Evolutionary conservation across 2,888 invertebrate species (phyloP).

Genomic region (Cacoxenus indagator): DNA sequence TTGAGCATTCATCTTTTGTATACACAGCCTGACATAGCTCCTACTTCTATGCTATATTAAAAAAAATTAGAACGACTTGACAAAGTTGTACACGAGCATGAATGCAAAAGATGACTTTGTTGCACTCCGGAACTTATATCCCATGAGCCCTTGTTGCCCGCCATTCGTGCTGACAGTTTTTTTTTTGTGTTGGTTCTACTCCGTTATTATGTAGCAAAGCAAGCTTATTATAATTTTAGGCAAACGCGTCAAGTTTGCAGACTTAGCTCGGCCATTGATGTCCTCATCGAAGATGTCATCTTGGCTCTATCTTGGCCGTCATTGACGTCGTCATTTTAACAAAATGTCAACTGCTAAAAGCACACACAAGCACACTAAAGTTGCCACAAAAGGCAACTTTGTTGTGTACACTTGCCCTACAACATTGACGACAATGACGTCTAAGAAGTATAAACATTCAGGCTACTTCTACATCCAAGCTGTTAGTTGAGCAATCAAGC

Average conservation of each 20-base stretch:
- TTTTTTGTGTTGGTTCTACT: neutral
- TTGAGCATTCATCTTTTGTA: neutral
- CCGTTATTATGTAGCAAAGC: conserved; percentile 23
- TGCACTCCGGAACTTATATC: conserved; percentile 58
- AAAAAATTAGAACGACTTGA: conserved; percentile 22
- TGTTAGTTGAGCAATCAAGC: conserved; percentile 21
- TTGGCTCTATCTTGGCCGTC: no score
- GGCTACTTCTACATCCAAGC: neutral
- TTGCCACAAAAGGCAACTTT: conserved; percentile 48
- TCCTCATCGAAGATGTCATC: neutral
- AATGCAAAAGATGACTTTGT: conserved; percentile 60
- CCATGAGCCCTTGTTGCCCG: neutral
- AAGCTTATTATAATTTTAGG: conserved; percentile 62
- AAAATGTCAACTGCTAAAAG: conserved; percentile 61
- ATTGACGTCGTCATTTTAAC: conserved; percentile 32
- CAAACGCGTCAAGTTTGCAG: conserved; percentile 62
- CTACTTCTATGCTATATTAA: neutral
- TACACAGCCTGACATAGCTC: neutral
- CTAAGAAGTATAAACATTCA: neutral
- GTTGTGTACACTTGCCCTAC: conserved; percentile 22
- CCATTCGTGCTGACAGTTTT: neutral
- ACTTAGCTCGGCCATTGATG: conserved; percentile 49
- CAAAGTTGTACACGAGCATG: conserved; percentile 62
- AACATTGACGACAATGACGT: neutral
- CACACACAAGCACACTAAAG: no score